Evolutionary conservation across 2,113 vertebrate genomes (phyloP).

Genomic region (Alosa alosa): DNA sequence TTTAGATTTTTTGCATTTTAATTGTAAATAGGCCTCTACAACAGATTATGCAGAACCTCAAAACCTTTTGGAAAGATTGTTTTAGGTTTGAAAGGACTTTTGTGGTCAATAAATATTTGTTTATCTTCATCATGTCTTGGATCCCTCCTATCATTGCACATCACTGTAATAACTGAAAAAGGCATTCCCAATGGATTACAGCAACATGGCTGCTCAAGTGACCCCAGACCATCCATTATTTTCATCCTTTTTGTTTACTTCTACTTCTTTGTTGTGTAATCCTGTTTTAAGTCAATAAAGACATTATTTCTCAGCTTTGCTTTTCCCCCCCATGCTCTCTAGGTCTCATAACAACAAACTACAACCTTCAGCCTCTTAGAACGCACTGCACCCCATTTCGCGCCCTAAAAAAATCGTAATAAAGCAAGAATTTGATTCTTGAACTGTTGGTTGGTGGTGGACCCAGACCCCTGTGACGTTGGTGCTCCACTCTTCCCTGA

Average conservation of each 20-base stretch:
- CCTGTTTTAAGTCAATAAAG: conserved; percentile 48
- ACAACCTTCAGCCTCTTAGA: conserved; percentile 95
- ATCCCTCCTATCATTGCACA: conserved; percentile 21
- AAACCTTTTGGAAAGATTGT: conserved; percentile 63
- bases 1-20: conserved; percentile 53
- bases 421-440: conserved; percentile 80
- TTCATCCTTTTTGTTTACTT: conserved; percentile 47
- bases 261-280: conserved; percentile 30
- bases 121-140: neutral
- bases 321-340: conserved; percentile 85
- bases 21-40: conserved; percentile 26
- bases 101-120: conserved; percentile 39
- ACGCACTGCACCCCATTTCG: conserved; percentile 70
- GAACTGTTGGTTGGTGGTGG: conserved; percentile 64
- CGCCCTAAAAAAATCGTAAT: conserved; percentile 56
- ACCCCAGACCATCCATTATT: conserved; percentile 59
- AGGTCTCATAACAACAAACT: conserved; percentile 99
- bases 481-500: conserved; percentile 39
- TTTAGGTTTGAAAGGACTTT: conserved; percentile 46
- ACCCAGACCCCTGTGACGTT: conserved; percentile 52
- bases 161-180: conserved; percentile 45
- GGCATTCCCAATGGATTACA: conserved; percentile 57
- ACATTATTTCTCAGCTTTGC: conserved; percentile 75
- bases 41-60: conserved; percentile 34
- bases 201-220: conserved; percentile 65